A percentile compares a stretch with the other conserved stretches of the same genome.
These are phyloP conservation scores for Bothrops alternatus DNA, from an alignment of 2,797 vertebrate genomes.

Conservation along the genomic window DNA sequence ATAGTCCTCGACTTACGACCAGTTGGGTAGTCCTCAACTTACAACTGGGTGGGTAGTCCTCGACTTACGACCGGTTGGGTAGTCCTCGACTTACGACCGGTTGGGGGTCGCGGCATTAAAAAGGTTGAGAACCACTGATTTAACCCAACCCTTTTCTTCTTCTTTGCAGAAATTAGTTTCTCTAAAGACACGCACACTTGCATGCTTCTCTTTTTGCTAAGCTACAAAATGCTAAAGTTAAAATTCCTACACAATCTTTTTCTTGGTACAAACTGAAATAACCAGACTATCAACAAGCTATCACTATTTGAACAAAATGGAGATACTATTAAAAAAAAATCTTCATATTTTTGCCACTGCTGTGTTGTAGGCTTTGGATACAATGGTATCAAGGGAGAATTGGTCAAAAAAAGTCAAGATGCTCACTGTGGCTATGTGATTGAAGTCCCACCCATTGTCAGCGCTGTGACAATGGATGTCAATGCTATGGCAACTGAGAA, in stretches of 20 bases:
- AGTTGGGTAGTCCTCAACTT: no score
- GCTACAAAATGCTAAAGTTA: background rate
- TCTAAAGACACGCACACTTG: background rate
- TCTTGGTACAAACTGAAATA: constrained; percentile 17
- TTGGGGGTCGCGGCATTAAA: no score
- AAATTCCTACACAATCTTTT: background rate
- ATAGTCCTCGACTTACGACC: no score
- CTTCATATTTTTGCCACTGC: background rate
- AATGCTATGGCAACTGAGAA: no score
- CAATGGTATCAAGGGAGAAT: background rate
- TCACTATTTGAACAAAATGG: constrained; percentile 6
- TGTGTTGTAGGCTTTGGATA: background rate
- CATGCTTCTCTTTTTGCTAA: background rate
- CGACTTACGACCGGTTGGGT: no score
- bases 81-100: no score
- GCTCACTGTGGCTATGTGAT: no score
- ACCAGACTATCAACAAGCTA: constrained; percentile 16
- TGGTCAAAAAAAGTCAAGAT: no score
- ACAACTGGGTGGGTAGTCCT: no score
- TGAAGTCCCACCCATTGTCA: no score
- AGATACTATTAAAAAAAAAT: background rate
- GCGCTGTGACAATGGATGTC: no score
- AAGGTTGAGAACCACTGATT: background rate
- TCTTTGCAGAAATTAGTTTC: constrained; percentile 9
- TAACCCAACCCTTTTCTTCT: constrained; percentile 18